Base-by-base conservation (phyloP, 2,113 vertebrate species). In the Centropristis striata region DNA sequence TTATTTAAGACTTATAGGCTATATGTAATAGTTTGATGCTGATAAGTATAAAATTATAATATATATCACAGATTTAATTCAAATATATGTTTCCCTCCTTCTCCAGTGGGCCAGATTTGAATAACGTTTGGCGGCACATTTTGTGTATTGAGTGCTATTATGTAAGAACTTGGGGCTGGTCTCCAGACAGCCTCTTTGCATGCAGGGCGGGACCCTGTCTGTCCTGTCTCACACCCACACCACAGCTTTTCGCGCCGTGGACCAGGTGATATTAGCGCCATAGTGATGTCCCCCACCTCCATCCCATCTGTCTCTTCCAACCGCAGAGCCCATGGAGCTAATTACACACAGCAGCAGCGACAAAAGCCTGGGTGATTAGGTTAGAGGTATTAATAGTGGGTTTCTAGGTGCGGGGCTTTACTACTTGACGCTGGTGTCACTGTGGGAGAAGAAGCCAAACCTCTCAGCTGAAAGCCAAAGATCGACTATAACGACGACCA, bases 241-340 rank as follows among this genome's bases (percentile, higher is more conserved):
- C 20, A 4, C 47, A 69, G 32, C 37, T 86, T 92, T 93, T 92
- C 85, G 78, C 91, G 93, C 92, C 83, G 74, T 23, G 16, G 11
- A 7, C 1, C 85, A 42, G 54, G 83, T 88, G 49, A 44, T 73
- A 49, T 83, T 84, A 75, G 88, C 92, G 92, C 90, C 88, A 89
- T 75, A 14, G 3, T 18, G 4, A 14, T 0, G 11, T 5, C 18
- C 12, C 12, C 61, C 64, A 1, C 25, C 66, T 21, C 44, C 21
- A 14, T n/a, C 53, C 84, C 90, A 85, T 83, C 89, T 78, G 85
- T 78, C 76, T 64, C 39, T 4, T 66, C 28, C 16, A 60, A 70
- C 64, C 53, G 51, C 65, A 75, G 11, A 21, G 75, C 72, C 64
- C 53, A 47, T 58, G 72, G 11, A 21, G 75, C 72, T 90, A 61